A percentile compares a stretch with the other conserved stretches of the same genome.
These are phyloP conservation scores for Picathartes gymnocephalus DNA, from an alignment of 2,113 vertebrate genomes.

Conservation along the genomic window DNA sequence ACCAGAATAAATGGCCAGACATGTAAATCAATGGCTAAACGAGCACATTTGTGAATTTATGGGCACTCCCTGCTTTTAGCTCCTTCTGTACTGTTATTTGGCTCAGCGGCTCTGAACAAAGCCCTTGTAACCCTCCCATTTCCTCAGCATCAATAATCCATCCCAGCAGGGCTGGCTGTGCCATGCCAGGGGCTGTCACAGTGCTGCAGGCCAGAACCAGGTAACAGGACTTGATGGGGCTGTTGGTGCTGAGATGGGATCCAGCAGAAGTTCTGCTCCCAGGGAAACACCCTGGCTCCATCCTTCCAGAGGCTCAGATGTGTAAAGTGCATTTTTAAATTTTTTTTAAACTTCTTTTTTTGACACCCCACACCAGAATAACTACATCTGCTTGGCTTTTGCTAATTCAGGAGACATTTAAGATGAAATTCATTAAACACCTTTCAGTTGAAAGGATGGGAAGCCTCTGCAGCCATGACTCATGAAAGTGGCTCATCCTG, in stretches of 20 bases:
- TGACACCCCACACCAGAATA: not conserved
- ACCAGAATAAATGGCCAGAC: not conserved
- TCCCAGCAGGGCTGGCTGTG: not conserved
- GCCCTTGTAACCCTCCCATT: not conserved
- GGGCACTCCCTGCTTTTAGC: slow-evolving; percentile 16
- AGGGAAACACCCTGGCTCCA: not conserved
- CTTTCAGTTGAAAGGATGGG: not conserved
- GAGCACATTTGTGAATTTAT: not conserved
- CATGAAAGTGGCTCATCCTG: not conserved
- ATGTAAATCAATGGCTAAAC: not conserved
- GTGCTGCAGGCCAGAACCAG: not conserved
- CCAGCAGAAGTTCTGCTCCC: not conserved
- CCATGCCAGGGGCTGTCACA: not conserved
- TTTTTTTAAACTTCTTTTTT: not conserved
- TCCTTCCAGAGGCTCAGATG: not conserved
- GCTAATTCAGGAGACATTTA: not conserved
- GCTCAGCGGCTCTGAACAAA: not conserved
- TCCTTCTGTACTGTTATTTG: not conserved
- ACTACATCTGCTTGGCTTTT: not conserved
- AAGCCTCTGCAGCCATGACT: not conserved
- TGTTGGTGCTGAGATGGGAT: not conserved
- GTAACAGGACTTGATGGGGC: not conserved
- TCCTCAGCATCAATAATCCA: not conserved
- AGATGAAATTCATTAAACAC: not conserved
- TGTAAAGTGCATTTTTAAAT: not conserved